These are phyloP conservation scores for Phalanger gymnotis DNA, from an alignment of 2,797 vertebrate genomes.

Conservation along the genomic window DNA sequence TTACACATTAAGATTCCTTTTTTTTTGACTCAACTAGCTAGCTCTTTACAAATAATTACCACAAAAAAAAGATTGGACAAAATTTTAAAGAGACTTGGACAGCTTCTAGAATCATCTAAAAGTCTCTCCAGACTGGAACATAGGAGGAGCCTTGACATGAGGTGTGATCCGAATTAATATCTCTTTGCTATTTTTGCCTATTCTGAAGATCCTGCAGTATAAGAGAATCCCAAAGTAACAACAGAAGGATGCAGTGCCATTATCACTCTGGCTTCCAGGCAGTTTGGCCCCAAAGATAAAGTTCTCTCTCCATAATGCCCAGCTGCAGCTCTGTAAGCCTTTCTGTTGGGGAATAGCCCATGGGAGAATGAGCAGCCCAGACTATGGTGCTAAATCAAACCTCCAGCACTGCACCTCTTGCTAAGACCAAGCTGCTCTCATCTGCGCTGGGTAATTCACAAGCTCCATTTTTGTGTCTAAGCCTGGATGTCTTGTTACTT, in stretches of 20 bases:
- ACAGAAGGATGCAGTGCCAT: background rate
- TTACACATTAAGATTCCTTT: background rate
- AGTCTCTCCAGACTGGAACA: background rate
- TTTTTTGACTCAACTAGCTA: background rate
- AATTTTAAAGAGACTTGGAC: background rate
- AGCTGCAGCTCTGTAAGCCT: background rate
- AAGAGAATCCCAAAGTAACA: background rate
- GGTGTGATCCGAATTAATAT: background rate
- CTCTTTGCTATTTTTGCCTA: background rate
- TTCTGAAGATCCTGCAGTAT: background rate
- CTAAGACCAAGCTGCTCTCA: background rate
- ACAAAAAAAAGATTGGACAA: background rate
- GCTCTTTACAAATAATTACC: background rate
- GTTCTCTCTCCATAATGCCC: background rate
- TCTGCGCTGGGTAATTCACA: background rate
- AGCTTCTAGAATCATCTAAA: background rate
- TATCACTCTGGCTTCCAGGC: background rate
- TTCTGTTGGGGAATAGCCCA: background rate
- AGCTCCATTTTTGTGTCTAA: background rate
- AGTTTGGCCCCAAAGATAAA: background rate
- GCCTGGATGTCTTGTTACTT: background rate
- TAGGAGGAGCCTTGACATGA: background rate
- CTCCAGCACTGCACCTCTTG: background rate
- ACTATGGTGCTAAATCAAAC: background rate
- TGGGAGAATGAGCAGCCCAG: background rate